phyloP scores from a whole-genome alignment of 2,888 invertebrate genomes.

The Hirtodrosophila trivittata region DNA sequence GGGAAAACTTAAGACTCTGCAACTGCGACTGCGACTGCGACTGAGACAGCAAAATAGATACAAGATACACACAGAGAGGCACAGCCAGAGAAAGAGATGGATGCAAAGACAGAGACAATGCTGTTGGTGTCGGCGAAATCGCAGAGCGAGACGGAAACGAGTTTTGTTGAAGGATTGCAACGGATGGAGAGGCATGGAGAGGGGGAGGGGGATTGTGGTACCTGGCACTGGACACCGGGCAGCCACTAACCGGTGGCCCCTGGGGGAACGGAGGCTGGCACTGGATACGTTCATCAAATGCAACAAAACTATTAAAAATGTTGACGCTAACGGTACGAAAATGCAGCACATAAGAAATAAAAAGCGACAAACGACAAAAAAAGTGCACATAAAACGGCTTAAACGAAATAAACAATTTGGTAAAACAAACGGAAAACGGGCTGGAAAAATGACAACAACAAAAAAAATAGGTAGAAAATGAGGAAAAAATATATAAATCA shows the following conservation, averaged over 20 bases:
- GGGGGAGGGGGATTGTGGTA: background rate
- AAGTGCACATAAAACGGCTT: constrained; percentile 42
- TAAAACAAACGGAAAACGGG: constrained; percentile 47
- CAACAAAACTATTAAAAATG: constrained; percentile 61
- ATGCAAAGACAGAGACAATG: constrained; percentile 29
- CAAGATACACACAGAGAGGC: constrained; percentile 14
- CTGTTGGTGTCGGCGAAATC: constrained; percentile 63
- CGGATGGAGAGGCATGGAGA: constrained; percentile 1
- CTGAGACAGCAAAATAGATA: constrained; percentile 19
- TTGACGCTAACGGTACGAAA: constrained; percentile 72
- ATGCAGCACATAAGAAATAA: constrained; percentile 64
- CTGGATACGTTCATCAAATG: constrained; percentile 61
- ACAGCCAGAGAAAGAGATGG: background rate
- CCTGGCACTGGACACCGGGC: constrained; percentile 47
- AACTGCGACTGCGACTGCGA: background rate
- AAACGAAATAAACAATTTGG: constrained; percentile 51
- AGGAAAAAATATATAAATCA: constrained; percentile 19
- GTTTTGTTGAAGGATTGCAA: constrained; percentile 37
- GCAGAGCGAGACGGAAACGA: constrained; percentile 58
- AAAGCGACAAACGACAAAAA: constrained; percentile 25
- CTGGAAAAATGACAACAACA: constrained; percentile 43
- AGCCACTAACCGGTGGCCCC: constrained; percentile 1
- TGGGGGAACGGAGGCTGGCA: constrained; percentile 1
- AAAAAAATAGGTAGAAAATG: constrained; percentile 11
- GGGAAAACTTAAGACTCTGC: background rate